Conservation (phyloP, 2,888 invertebrate species). For the Horisme vitalbata region DNA sequence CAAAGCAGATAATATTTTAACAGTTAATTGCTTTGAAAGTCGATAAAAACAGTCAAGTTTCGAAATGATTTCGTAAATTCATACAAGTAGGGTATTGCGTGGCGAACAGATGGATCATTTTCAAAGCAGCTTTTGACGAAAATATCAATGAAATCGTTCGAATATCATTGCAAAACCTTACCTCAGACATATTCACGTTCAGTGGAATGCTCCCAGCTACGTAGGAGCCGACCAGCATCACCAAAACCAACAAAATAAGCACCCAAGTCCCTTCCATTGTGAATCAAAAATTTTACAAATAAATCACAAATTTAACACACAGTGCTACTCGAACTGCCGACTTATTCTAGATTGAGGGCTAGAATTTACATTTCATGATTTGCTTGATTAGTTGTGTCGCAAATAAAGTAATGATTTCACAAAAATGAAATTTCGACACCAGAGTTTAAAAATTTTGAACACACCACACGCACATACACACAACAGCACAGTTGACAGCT, state of each 20-base stretch:
- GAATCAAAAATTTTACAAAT: constrained; percentile 27
- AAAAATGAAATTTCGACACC: constrained; percentile 7
- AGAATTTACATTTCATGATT: constrained; percentile 22
- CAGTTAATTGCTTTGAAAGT: no score
- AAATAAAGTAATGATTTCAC: constrained; percentile 12
- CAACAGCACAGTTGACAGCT: no score
- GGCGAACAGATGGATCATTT: constrained; percentile 23
- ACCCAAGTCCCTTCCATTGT: constrained; percentile 93
- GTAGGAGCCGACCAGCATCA: constrained; percentile 98
- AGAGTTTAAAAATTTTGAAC: background rate
- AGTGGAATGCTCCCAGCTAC: constrained; percentile 97
- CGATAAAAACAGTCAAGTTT: constrained; percentile 3
- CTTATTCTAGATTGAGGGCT: constrained; percentile 5
- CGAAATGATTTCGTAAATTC: constrained; percentile 20
- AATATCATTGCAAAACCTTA: constrained; percentile 57
- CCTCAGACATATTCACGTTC: constrained; percentile 97
- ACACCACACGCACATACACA: no score
- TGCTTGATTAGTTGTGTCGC: constrained; percentile 8
- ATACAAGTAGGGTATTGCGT: constrained; percentile 14
- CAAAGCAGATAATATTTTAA: no score
- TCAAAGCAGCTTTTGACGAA: background rate
- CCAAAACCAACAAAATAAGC: constrained; percentile 90
- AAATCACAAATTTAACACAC: constrained; percentile 18
- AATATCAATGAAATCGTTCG: background rate
- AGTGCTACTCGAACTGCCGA: background rate